Evolutionary conservation across 2,113 vertebrate species (phyloP), one percentile per base, ranked within the genome.

Genomic region (Gymnorhina tibicen): DNA sequence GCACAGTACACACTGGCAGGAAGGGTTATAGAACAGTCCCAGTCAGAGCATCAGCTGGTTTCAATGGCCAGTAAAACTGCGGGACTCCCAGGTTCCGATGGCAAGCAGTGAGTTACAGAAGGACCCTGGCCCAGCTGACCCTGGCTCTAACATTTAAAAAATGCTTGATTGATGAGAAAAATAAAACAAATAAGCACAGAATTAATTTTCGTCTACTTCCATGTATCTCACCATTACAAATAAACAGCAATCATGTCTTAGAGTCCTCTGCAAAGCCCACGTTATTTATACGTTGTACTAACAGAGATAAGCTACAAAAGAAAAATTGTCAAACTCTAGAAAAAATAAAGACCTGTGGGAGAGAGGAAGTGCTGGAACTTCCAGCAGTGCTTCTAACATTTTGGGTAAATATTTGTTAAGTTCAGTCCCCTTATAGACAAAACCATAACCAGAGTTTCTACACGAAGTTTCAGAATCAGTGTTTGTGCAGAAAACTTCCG

Each of bases 281-380:
- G 19, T 30, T 58, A 50, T 28, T 50, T 74, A 33, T 16, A 64
- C 7, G 26, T 42, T 39, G 35, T 69, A n/a, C 30, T 68, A 74
- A 68, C 44, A 85, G 39, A 80, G 64, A 53, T 15, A 64, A 89
- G 87, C 58, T 56, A 60, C 62, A 94, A 85, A 87, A 78, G 60
- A 80, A 91, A 96, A 95, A 64, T 41, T 44, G 37, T 46, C 53
- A 52, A 22, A 69, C 66, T 42, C 62, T 49, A 91, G 58, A 37
- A 90, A 91, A 95, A 93, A 82, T 81, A 93, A 89, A 93, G 82
- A 46, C 44, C 52, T 91, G 53, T 90, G 87, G 41, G 74, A 94
- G 62, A 93, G 27, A 93, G 82, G 90, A 94, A 91, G 70, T 66
- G 30, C 41, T 89, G 62, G 46, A 76, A 76, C 78, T 91, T 90